Evolutionary conservation across 2,888 invertebrate species (phyloP), one percentile per base, ranked within the genome.

Genomic region (Boloria euphrosyne): DNA sequence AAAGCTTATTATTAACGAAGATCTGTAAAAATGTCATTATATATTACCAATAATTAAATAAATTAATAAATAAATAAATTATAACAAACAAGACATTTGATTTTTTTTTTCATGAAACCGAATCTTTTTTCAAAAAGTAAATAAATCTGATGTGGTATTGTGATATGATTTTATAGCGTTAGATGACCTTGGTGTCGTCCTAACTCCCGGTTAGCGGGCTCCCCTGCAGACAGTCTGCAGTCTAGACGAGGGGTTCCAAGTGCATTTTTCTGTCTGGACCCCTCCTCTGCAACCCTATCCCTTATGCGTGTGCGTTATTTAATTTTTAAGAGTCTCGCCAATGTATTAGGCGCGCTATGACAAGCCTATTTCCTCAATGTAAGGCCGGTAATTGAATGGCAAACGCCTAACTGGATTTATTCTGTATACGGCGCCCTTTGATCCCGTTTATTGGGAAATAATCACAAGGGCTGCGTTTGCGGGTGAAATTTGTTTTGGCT

Each of bases 251-350:
- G 90, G 91, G 90, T 85, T 82, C 83, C 80, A 80, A 90, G 88
- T 90, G 90, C 90, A 90, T 89, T 90, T 90, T 86, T 89, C 87
- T 88, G 90, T 90, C 90, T 89, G 88, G 84, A 86, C 84, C 87
- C 88, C 87, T 85, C 79, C 75, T 74, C 77, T 74, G 76, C 81
- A 82, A 83, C 85, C 87, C 87, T 80, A 83, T 79, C 81, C 81
- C 77, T 81, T 82, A 81, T 81, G 84, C 83, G 84, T 82, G 79
- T 85, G 83, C 81, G 84, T 84, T 86, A 87, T 87, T 87, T 84
- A 86, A 89, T 88, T 85, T 86, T 82, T 80, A 80, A 77, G 73
- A 76, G 75, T 73, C 71, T 73, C 68, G 49, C 54, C 55, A 51
- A 65, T 53, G 67, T 63, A 61, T 58, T 65, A 65, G 61, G 47